A percentile compares a stretch with the other conserved stretches of the same genome.
Evolutionary conservation across 2,888 invertebrate species (phyloP).

Genomic region (Leptothorax acervorum): DNA sequence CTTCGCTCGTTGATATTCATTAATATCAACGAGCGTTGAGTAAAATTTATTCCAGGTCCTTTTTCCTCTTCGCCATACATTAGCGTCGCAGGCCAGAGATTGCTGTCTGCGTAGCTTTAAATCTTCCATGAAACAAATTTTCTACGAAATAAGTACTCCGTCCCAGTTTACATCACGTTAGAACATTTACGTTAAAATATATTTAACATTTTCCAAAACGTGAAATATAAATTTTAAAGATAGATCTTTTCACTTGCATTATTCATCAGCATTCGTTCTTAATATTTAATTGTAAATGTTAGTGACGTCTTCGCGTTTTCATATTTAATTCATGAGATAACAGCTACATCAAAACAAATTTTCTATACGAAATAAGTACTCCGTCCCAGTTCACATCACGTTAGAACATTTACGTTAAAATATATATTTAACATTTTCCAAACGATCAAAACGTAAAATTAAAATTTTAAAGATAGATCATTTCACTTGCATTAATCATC

Average conservation of each 20-base stretch:
- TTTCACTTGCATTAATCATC: not conserved
- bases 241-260: not conserved
- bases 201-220: not conserved
- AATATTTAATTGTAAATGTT: not conserved
- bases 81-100: not conserved
- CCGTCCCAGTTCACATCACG: not conserved
- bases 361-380: not conserved
- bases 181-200: not conserved
- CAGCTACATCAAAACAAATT: constrained; percentile 13
- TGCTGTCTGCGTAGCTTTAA: not conserved
- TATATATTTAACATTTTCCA: not conserved
- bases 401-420: not conserved
- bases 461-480: not conserved
- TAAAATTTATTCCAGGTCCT: constrained; percentile 9
- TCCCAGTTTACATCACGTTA: not conserved
- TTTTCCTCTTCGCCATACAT: not conserved
- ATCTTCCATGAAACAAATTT: constrained; percentile 21
- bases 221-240: not conserved
- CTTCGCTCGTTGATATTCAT: constrained; percentile 35
- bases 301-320: not conserved
- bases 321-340: not conserved
- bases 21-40: constrained; percentile 26
- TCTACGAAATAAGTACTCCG: not conserved
- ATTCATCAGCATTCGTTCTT: not conserved
- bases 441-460: not conserved